phyloP scores from a whole-genome alignment of 2,888 invertebrate species.

The Caprella mutica region DNA sequence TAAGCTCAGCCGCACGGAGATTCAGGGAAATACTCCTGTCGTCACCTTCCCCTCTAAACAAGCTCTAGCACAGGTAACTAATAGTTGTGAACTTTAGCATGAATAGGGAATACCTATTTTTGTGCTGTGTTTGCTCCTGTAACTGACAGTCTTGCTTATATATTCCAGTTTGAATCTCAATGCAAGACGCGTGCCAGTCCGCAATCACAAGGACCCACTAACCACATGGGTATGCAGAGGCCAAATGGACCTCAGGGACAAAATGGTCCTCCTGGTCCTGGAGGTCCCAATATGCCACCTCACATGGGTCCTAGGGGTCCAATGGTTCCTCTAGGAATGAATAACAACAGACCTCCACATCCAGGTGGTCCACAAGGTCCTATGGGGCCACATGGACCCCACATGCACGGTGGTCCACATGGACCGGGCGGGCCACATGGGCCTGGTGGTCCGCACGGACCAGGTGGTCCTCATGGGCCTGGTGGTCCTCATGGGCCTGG shows the following conservation, averaged over 20 bases:
- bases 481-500: too few relatives aligned
- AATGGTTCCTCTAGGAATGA: constrained; percentile 44
- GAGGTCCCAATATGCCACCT: constrained; percentile 34
- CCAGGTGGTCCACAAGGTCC: constrained; percentile 41
- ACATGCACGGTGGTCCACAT: constrained; percentile 39
- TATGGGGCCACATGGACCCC: too few relatives aligned
- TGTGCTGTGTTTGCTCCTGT: background rate
- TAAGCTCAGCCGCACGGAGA: constrained; percentile 72
- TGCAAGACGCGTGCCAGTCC: constrained; percentile 78
- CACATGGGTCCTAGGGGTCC: constrained; percentile 33
- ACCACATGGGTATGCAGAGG: constrained; percentile 35
- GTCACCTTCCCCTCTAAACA: constrained; percentile 93
- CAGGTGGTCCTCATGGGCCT: background rate
- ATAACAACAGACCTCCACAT: constrained; percentile 46
- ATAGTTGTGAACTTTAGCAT: background rate
- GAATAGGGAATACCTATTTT: background rate
- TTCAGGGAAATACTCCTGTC: constrained; percentile 89
- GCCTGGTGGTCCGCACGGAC: constrained; percentile 47
- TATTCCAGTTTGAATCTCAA: constrained; percentile 74
- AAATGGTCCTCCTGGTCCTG: constrained; percentile 24
- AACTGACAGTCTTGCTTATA: background rate
- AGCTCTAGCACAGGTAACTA: constrained; percentile 51
- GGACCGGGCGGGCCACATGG: constrained; percentile 46
- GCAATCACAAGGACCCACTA: constrained; percentile 40
- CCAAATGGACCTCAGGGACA: constrained; percentile 13